A percentile compares a stretch with the other conserved stretches of the same genome.
Conservation (phyloP, 2,113 vertebrate genomes). For the Ovis aries region ARS-UI_Ramb_v3.0 NC_056055.1:79059001-79059500, state of each 20-base stretch:
- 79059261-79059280: no score
- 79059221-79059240: not conserved
- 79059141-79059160: not conserved
- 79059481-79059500: not conserved
- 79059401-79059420: not conserved
- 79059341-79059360: not conserved
- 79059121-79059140: not conserved
- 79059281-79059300: no score
- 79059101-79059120: not conserved
- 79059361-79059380: not conserved
- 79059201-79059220: not conserved
- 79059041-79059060: not conserved
- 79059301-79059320: no score
- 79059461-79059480: not conserved
- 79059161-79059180: not conserved
- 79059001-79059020: not conserved
- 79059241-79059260: no score
- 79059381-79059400: not conserved
- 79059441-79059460: not conserved
- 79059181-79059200: not conserved
- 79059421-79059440: not conserved
- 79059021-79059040: not conserved
- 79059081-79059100: not conserved
- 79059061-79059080: not conserved
- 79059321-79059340: not conserved